Evolutionary conservation across 2,888 invertebrate genomes (phyloP).

Genomic region (Brenthis daphne): DNA sequence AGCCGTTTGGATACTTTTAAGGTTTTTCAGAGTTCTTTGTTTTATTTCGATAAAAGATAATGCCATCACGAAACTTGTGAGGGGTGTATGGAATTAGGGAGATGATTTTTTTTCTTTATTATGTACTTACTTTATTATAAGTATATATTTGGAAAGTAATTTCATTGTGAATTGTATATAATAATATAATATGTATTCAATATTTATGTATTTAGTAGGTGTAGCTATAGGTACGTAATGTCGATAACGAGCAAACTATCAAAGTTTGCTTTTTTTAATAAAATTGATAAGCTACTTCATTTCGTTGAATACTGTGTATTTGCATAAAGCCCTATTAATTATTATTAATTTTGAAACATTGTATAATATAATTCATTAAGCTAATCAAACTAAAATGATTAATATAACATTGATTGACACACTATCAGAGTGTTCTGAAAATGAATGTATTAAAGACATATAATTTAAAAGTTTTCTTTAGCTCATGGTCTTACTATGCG

Average conservation of each 20-base stretch:
- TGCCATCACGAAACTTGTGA: conserved; percentile 50
- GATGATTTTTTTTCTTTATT: conserved; percentile 22
- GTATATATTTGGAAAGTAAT: neutral
- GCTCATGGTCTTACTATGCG: conserved; percentile 51
- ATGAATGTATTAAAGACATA: conserved; percentile 34
- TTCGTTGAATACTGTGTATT: conserved; percentile 8
- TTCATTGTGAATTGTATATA: too few relatives aligned
- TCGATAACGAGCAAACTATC: too few relatives aligned
- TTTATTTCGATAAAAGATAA: conserved; percentile 66
- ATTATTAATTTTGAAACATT: conserved; percentile 10
- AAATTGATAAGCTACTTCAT: conserved; percentile 11
- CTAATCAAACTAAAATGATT: conserved; percentile 16
- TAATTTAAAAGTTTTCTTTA: conserved; percentile 39
- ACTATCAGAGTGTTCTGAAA: conserved; percentile 19
- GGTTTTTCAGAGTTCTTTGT: conserved; percentile 52
- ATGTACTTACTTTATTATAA: neutral
- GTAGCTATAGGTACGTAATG: too few relatives aligned
- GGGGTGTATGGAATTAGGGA: conserved; percentile 32
- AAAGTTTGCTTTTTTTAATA: neutral
- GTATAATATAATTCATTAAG: conserved; percentile 8
- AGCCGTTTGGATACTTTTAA: conserved; percentile 56
- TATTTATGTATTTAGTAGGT: too few relatives aligned
- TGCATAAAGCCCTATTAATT: conserved; percentile 11
- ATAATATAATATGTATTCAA: too few relatives aligned
- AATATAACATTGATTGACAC: conserved; percentile 26